phyloP scores from a whole-genome alignment of 2,113 vertebrate species.

The Corythoichthys haematopterus region DNA sequence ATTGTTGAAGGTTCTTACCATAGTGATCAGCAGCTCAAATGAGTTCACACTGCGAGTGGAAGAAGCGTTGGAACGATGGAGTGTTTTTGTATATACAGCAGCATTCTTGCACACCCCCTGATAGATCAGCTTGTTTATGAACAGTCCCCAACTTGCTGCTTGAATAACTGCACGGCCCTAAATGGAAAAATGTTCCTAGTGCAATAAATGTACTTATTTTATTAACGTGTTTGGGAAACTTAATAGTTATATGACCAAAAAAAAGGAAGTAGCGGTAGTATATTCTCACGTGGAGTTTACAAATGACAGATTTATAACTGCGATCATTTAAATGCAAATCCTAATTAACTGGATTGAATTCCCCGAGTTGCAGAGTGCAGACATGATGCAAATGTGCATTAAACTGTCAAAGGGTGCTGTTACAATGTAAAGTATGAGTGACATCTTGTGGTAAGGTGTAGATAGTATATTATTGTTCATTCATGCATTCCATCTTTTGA shows the following conservation, averaged over 20 bases:
- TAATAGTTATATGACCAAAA: background rate
- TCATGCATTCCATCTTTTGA: too few relatives aligned
- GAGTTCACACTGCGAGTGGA: background rate
- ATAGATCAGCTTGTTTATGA: slow-evolving; percentile 57
- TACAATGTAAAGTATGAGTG: background rate
- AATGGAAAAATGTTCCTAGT: background rate
- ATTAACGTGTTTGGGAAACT: background rate
- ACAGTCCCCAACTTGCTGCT: background rate
- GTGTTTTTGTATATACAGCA: slow-evolving; percentile 46
- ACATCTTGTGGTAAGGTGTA: background rate
- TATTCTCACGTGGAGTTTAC: background rate
- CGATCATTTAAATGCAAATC: background rate
- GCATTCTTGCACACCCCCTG: slow-evolving; percentile 51
- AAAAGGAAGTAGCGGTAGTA: background rate
- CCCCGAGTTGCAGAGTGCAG: background rate
- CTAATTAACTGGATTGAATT: background rate
- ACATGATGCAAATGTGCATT: background rate
- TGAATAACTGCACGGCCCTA: slow-evolving; percentile 5
- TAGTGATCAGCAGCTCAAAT: slow-evolving; percentile 2
- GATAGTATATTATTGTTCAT: background rate
- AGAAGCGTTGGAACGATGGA: background rate
- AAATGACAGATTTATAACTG: background rate
- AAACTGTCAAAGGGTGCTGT: background rate
- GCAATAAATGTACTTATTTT: background rate
- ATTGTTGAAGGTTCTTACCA: slow-evolving; percentile 34